phyloP scores from a whole-genome alignment of 2,113 vertebrate species.

The Phoxinus phoxinus region DNA sequence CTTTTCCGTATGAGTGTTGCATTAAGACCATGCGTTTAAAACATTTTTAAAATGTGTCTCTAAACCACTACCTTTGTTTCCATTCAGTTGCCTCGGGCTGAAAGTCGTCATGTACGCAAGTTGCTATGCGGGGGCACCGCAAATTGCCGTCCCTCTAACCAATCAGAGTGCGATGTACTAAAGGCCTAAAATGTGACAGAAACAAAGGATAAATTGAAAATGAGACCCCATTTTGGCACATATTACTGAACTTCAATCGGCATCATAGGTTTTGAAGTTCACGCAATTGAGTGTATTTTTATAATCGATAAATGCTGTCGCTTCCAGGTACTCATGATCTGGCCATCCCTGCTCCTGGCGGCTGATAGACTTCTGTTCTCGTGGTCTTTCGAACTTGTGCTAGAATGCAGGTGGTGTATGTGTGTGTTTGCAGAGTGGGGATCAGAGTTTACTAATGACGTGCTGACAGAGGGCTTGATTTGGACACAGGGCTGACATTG shows the following conservation, averaged over 20 bases:
- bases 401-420: slow-evolving; percentile 32
- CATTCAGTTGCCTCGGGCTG: not conserved
- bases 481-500: slow-evolving; percentile 68
- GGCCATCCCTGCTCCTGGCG: slow-evolving; percentile 14
- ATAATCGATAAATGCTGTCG: not conserved
- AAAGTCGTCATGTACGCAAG: not conserved
- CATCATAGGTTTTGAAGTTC: slow-evolving; percentile 1
- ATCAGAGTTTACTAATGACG: slow-evolving; percentile 72
- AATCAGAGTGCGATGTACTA: not conserved
- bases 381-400: slow-evolving; percentile 32
- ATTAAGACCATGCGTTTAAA: slow-evolving; percentile 2
- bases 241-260: not conserved
- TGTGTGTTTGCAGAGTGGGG: slow-evolving; percentile 43
- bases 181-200: not conserved
- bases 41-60: not conserved
- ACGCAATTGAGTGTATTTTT: not conserved
- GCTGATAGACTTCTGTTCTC: slow-evolving; percentile 39
- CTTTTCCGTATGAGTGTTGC: not conserved
- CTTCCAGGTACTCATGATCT: not conserved
- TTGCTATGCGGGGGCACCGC: not conserved
- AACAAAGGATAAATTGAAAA: not conserved
- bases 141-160: not conserved
- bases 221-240: not conserved
- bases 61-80: not conserved
- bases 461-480: slow-evolving; percentile 74